Base-by-base conservation (phyloP, 1,140 invertebrate genomes). In the Ips typographus region DNA sequence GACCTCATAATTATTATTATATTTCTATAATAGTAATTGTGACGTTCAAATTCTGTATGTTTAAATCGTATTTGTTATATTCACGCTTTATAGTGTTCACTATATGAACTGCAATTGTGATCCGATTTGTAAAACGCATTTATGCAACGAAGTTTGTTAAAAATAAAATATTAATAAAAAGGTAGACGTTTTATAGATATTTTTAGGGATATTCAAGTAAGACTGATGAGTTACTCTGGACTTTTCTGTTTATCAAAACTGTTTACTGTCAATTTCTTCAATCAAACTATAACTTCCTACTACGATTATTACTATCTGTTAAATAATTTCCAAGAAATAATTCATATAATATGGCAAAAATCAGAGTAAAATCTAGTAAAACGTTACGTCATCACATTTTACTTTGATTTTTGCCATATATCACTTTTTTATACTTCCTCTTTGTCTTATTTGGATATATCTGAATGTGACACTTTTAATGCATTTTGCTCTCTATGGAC, bases 101-200 rank as follows among this genome's bases (percentile, higher is more conserved):
- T 79, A 79, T 79, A 78, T 77, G 77, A 79, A 79, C 77, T 79
- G 77, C 77, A 79, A 79, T 76, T 79, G 77, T 79, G 77, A 79
- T 79, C 74, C 74, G 73, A 77, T 75, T 77, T 78, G 74, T 76
- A 69, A 74, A 72, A 73, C 73, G 70, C 76, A 76, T 77, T 78
- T 77, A 79, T 78, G 77, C 77, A 79, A 79, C 77, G 77, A 79
- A 79, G 74, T 77, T 77, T 76, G 75, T 73, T 73, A 71, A 75
- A 64, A 64, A 72, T 61, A 61, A 69, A 65, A 51, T 68, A 68
- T 42, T 61, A 68, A 56, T 56, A 71, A 71, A 63, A 51, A 71
- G 66, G 44, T 6, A 64, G 51, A 64, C 47, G 41, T 39, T 5
- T 40, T 53, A 52, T 64, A n/a, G 39, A 64, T 41, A 53, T 41